Conservation (phyloP, 2,797 vertebrate species). For the Fringilla coelebs region DNA sequence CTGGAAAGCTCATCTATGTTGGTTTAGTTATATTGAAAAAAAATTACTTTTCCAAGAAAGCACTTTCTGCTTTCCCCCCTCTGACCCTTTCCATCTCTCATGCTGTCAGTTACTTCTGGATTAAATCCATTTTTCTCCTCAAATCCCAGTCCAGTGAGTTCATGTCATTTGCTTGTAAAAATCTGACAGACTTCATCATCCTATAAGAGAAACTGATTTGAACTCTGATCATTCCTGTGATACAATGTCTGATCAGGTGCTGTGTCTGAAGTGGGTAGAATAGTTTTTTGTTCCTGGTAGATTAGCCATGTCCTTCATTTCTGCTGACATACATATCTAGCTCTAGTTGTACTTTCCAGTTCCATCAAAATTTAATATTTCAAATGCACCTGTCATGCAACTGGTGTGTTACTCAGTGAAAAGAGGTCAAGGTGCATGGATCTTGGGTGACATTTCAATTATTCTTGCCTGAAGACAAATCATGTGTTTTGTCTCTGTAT, state of each 20-base stretch:
- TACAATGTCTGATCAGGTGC: neutral
- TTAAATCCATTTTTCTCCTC: slow-evolving; percentile 34
- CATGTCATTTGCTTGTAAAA: slow-evolving; percentile 19
- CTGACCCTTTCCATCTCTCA: slow-evolving; percentile 17
- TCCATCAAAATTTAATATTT: slow-evolving; percentile 36
- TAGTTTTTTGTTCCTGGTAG: neutral
- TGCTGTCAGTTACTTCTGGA: slow-evolving; percentile 28
- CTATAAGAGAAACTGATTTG: neutral
- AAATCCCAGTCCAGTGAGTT: neutral
- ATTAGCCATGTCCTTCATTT: slow-evolving; percentile 3
- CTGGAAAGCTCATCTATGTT: neutral
- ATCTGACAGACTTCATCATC: neutral
- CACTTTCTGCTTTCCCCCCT: neutral
- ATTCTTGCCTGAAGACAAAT: slow-evolving; percentile 35
- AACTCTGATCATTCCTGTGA: neutral
- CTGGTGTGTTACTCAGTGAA: neutral
- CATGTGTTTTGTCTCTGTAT: neutral
- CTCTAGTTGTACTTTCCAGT: neutral
- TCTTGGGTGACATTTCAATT: slow-evolving; percentile 11
- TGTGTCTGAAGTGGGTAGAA: neutral
- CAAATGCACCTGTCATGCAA: slow-evolving; percentile 7
- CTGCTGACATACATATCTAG: neutral
- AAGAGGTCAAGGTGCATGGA: slow-evolving; percentile 27
- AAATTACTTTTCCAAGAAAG: slow-evolving; percentile 26
- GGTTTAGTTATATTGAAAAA: slow-evolving; percentile 12